These are phyloP conservation scores for Mus pahari DNA, from an alignment of 2,113 vertebrate species.

Conservation along the genomic window DNA sequence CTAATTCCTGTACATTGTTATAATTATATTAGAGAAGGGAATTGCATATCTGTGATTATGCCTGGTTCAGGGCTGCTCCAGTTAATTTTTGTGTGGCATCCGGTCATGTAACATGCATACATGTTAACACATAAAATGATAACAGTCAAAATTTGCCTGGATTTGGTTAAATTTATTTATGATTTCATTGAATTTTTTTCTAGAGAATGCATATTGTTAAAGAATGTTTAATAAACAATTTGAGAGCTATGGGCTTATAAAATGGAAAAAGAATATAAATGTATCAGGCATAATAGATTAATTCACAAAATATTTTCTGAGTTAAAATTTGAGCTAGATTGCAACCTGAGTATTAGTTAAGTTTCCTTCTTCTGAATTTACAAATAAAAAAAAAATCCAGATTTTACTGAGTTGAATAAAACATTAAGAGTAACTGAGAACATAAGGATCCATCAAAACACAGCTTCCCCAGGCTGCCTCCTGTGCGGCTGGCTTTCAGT, in stretches of 20 bases:
- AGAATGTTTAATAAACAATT: background rate
- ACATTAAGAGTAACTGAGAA: background rate
- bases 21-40: background rate
- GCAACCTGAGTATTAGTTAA: background rate
- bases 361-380: background rate
- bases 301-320: background rate
- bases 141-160: background rate
- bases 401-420: background rate
- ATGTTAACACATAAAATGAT: background rate
- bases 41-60: background rate
- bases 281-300: background rate
- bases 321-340: background rate
- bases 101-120: background rate
- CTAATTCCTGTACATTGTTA: background rate
- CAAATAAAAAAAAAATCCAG: background rate
- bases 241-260: background rate
- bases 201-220: background rate
- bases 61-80: background rate
- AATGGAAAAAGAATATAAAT: background rate
- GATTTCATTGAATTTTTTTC: background rate
- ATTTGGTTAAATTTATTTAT: background rate
- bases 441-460: background rate
- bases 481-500: background rate
- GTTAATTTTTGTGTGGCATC: background rate
- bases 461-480: background rate